Evolutionary conservation across 2,888 invertebrate genomes (phyloP), one percentile per base, ranked within the genome.

Genomic region (Clistopyga incitator): DNA sequence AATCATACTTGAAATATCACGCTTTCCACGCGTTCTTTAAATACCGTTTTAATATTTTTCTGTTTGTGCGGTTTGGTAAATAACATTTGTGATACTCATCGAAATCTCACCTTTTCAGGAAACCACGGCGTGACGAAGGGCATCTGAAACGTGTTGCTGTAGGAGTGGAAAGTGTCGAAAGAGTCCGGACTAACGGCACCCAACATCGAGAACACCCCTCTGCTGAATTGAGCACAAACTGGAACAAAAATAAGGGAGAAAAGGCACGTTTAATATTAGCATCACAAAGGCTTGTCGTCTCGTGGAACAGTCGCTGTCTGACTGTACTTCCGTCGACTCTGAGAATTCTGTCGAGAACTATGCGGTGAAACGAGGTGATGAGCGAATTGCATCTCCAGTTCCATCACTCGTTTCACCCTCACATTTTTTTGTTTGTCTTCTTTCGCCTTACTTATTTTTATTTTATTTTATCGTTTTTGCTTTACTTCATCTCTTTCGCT

Each of bases 121-220:
- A 98, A 98, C 97, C 98, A 98, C 15, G 98, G 98, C 64, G 98
- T 98, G 84, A 98, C 96, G 93, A 98, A 98, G 52, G 98, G 98
- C 97, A 98, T 97, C 94, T 98, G 98, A 93, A 98, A 98, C 71
- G 98, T 98, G 93, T 98, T 98, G 91, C 97, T 97, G 94, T 98
- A 98, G 23, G 98, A 98, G 93, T 98, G 98, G 72, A 98, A 95
- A 6, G 98, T 98, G 94, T 98, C 98, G 93, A 98, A 98, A n/a
- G 98, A 98, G 91, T 98, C 98, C 52, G 98, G 97, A 74, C 97
- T 97, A 61, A 98, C 98, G 11, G 98, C 98, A 8, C 98, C 98
- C 88, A 98, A 94, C 97, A 98, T 97, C 0, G 98, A 96, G 91
- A 96, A 97, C 75, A 98, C 98, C 56, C 98, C 98, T 85, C 97